Base-by-base conservation (phyloP, 2,888 invertebrate species). In the Erebia ligea region DNA sequence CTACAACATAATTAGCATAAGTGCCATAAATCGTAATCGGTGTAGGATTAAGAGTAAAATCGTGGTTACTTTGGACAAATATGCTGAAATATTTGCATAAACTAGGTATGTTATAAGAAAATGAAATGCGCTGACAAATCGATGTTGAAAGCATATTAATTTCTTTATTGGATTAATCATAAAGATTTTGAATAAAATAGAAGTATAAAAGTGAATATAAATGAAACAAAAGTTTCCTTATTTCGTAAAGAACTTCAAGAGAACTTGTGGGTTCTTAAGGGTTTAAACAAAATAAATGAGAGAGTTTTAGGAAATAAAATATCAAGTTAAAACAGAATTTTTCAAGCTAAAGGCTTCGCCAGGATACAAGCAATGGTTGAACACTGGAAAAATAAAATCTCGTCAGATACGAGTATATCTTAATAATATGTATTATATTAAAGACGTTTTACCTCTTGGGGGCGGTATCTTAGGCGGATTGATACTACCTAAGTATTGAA, bases 381-480 rank as follows among this genome's bases (percentile, higher is more conserved):
- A 3, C 25, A 25, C 6, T 34, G 34, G 34, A 34, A 34, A 0
- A 34, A 34, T 34, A 34, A 34, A 34, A 34, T n/a, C n/a, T n/a
- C n/a, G n/a, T n/a, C n/a, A n/a, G n/a, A n/a, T n/a, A n/a, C n/a
- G n/a, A n/a, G n/a, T n/a, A n/a, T n/a, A n/a, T n/a, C n/a, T n/a
- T n/a, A n/a, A n/a, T n/a, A n/a, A n/a, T n/a, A n/a, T n/a, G n/a
- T n/a, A n/a, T n/a, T n/a, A n/a, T n/a, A 34, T 34, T 34, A 34
- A 48, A 54, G 6, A n/a, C 17, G n/a, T 58, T 62, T 15, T 21
- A 62, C 19, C 10, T 15, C 56, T 25, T 66, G 66, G 42, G 57
- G 66, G 66, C 66, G 66, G 56, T 10, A 21, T 66, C 45, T 66
- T 70, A 71, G 75, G 73, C 75, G 76, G 73, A 70, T 70, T 17